phyloP scores from a whole-genome alignment of 2,113 vertebrate species.

The Microcebus tavaratra region DNA sequence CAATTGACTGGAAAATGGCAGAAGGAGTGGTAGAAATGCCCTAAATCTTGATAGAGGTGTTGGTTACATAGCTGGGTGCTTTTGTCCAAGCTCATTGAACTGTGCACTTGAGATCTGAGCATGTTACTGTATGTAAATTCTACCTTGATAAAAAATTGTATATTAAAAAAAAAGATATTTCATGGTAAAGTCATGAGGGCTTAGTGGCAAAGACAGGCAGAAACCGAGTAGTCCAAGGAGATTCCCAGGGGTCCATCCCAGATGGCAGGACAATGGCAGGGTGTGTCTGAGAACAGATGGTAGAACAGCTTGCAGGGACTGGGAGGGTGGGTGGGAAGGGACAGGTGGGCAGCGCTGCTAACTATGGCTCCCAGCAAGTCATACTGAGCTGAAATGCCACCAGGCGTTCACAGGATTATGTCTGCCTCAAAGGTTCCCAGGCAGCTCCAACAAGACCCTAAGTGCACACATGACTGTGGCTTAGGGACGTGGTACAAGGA shows the following conservation, averaged over 20 bases:
- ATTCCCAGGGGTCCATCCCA: background rate
- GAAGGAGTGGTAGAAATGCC: background rate
- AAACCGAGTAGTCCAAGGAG: background rate
- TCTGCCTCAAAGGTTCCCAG: background rate
- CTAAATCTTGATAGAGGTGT: background rate
- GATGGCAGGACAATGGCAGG: fast-evolving
- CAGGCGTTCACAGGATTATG: background rate
- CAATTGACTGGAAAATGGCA: background rate
- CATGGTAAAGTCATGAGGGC: background rate
- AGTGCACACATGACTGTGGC: background rate
- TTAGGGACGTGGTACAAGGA: background rate
- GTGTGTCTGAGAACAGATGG: background rate
- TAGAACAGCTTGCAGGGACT: background rate
- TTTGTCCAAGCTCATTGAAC: background rate
- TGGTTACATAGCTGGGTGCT: background rate
- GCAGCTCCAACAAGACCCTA: background rate
- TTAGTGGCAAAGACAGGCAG: background rate
- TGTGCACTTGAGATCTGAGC: background rate
- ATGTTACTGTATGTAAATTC: background rate
- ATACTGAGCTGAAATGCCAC: background rate
- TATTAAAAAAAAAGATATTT: background rate
- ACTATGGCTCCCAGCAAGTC: background rate
- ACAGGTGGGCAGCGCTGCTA: fast-evolving
- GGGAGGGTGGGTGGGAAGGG: fast-evolving
- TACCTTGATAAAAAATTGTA: background rate